Evolutionary conservation across 2,113 vertebrate genomes (phyloP), one percentile per base, ranked within the genome.

Genomic region (Ginglymostoma cirratum): DNA sequence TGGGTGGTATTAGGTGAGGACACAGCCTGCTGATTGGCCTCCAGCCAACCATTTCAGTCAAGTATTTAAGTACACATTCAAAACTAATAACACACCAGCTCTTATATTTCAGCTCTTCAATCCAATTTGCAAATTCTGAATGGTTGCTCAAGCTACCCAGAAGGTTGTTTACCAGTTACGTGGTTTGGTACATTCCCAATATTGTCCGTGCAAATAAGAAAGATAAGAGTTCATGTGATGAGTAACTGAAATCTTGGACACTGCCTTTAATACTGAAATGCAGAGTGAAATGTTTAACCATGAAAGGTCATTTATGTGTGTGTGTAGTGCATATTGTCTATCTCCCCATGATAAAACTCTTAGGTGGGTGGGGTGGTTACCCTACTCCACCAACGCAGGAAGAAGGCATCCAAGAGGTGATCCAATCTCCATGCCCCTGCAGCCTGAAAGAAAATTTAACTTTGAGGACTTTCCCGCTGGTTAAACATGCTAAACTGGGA

Each of bases 151-250:
- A 52, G 6, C 45, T 87, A 87, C 45, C 27, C 45, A 55, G 45
- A 55, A 21, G 86, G 3, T 48, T 52, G 48, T 89, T 89, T 52
- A 52, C 48, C 23, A 89, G 48, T 10, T 83, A 89, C 12, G 12
- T 89, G 23, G 48, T 55, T 89, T 89, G 30, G 55, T 55, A 27
- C 6, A 89, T 24, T 89, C 45, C 24, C 24, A 52, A 10, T 89
- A 48, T 48, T 52, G 52, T 48, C 86, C 6, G 86, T 30, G 86
- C 30, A 89, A 89, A 89, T 55, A 89, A 55, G 86, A 24, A 55
- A 89, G 86, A 89, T 89, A 89, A 89, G 48, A 89, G 86, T 89
- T 52, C 86, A 87, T 55, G 48, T 52, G 86, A 89, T 89, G 48
- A 89, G 48, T 83, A 89, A 55, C 24, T 55, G 10, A 45, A 45